These are phyloP conservation scores for Phengaris alcon DNA, from an alignment of 2,888 invertebrate species.

Conservation along the genomic window DNA sequence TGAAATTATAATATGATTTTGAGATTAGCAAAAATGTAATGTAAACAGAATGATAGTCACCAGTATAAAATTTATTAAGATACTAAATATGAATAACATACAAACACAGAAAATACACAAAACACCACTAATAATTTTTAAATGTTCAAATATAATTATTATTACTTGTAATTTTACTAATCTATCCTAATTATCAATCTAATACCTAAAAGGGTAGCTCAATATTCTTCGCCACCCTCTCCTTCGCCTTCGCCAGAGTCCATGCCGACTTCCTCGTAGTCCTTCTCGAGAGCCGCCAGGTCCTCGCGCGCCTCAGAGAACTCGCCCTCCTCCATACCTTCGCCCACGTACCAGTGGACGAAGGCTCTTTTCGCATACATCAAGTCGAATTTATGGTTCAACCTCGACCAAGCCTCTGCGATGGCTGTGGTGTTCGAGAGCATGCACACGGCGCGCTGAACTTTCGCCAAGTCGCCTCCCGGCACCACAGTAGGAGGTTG, in stretches of 20 bases:
- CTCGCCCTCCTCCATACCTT: slow-evolving; percentile 92
- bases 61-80: neutral
- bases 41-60: neutral
- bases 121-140: neutral
- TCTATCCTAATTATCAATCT: neutral
- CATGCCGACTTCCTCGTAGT: slow-evolving; percentile 92
- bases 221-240: slow-evolving; percentile 89
- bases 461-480: slow-evolving; percentile 94
- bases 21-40: too few species aligned
- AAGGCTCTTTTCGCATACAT: slow-evolving; percentile 98
- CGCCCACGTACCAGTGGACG: slow-evolving; percentile 95
- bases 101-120: neutral
- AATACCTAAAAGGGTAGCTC: slow-evolving; percentile 54
- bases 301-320: slow-evolving; percentile 87
- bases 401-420: slow-evolving; percentile 97
- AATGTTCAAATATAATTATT: neutral
- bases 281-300: slow-evolving; percentile 86
- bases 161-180: slow-evolving; percentile 19
- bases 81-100: neutral
- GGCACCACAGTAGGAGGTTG: slow-evolving; percentile 92
- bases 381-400: slow-evolving; percentile 96
- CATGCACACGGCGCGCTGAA: slow-evolving; percentile 97
- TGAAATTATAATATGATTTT: too few species aligned
- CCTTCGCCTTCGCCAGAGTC: slow-evolving; percentile 90
- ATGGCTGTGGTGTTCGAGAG: slow-evolving; percentile 97